These are phyloP conservation scores for Bombus haemorrhoidalis DNA, from an alignment of 1,140 invertebrate genomes.

Conservation along the genomic window DNA sequence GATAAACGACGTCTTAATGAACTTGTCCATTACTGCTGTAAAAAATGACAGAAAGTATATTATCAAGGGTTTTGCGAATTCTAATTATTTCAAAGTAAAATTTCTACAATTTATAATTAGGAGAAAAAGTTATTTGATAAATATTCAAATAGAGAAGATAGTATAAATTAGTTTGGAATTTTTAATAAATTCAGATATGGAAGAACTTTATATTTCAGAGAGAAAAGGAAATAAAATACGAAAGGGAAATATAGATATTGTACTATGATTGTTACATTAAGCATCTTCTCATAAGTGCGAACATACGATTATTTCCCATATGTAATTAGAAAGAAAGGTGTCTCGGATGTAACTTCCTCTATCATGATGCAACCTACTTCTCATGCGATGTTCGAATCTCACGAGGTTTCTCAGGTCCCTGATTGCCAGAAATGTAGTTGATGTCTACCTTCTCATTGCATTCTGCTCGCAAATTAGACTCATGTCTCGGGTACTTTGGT, in stretches of 20 bases:
- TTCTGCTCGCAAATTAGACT: neutral
- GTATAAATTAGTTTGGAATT: neutral
- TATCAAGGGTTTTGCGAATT: too few species aligned
- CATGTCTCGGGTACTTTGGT: neutral
- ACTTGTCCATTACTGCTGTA: neutral
- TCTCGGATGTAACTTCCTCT: constrained; percentile 38
- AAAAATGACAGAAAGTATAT: neutral
- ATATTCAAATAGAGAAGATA: too few species aligned
- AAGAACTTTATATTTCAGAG: too few species aligned
- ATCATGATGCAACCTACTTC: constrained; percentile 15
- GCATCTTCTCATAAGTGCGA: neutral
- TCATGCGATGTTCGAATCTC: constrained; percentile 24
- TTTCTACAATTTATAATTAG: too few species aligned
- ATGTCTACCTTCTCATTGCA: neutral
- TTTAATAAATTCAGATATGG: too few species aligned
- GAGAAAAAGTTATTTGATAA: neutral
- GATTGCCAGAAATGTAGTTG: constrained; percentile 2
- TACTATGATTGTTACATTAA: neutral
- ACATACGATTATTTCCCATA: constrained; percentile 4
- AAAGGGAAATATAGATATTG: neutral
- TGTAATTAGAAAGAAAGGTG: constrained; percentile 15
- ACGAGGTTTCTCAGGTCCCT: constrained; percentile 19
- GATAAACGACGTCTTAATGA: neutral
- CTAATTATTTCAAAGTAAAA: too few species aligned
- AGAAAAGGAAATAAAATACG: neutral